Conservation (phyloP, 2,888 invertebrate species). For the Ditylenchus weischeri region DNA sequence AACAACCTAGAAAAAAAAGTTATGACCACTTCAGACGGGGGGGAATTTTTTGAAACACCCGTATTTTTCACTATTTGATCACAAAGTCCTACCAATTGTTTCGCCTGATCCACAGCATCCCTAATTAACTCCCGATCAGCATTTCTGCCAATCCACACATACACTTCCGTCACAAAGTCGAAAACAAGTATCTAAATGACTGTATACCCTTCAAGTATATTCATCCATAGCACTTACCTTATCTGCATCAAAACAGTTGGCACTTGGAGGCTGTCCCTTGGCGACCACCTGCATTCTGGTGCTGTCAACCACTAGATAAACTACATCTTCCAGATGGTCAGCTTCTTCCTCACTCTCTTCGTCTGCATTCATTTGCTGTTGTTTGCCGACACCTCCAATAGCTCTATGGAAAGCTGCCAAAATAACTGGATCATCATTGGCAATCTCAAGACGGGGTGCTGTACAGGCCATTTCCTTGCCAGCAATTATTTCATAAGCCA, state of each 20-base stretch:
- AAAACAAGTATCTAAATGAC: conserved; percentile 42
- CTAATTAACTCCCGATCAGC: conserved; percentile 38
- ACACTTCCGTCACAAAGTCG: conserved; percentile 53
- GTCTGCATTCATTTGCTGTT: conserved; percentile 4
- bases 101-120: conserved; percentile 42
- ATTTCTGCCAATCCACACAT: conserved; percentile 47
- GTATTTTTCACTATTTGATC: too few relatives aligned
- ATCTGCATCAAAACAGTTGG: conserved; percentile 19
- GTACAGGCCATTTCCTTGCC: conserved; percentile 42
- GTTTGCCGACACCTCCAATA: conserved; percentile 19
- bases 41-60: too few relatives aligned
- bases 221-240: conserved; percentile 17
- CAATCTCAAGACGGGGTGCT: conserved; percentile 35
- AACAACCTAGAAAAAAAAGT: too few relatives aligned
- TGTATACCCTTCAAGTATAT: too few relatives aligned
- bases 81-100: conserved; percentile 38
- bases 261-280: conserved; percentile 29
- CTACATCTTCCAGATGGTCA: conserved; percentile 2
- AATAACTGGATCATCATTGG: conserved; percentile 29
- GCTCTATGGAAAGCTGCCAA: conserved; percentile 24
- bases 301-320: conserved; percentile 22
- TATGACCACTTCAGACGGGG: too few relatives aligned
- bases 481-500: conserved; percentile 42
- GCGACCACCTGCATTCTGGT: conserved; percentile 23
- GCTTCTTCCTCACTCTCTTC: conserved; percentile 17